phyloP scores from a whole-genome alignment of 1,140 invertebrate species.

The Lysiphlebus fabarum region DNA sequence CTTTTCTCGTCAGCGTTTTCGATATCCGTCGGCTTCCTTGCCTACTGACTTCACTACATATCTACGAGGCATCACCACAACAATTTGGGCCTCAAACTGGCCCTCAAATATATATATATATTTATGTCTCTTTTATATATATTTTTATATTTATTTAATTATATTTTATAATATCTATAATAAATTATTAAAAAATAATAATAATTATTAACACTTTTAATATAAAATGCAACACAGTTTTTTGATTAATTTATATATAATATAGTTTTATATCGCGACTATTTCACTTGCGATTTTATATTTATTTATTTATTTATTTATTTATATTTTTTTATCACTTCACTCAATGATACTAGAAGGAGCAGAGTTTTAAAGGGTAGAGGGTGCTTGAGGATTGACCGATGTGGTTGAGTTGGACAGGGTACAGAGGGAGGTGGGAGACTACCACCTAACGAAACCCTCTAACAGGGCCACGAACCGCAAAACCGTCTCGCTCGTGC shows the following conservation, averaged over 20 bases:
- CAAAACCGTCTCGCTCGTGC: constrained; percentile 23
- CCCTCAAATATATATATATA: background rate
- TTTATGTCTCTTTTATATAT: background rate
- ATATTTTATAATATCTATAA: no score
- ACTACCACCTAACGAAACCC: constrained; percentile 29
- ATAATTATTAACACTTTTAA: no score
- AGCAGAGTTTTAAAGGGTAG: no score
- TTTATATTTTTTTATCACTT: background rate
- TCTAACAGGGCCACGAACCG: constrained; percentile 31
- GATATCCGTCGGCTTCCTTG: constrained; percentile 21
- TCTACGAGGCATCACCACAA: constrained; percentile 26
- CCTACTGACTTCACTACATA: constrained; percentile 17
- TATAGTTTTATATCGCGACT: background rate
- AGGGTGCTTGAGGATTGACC: constrained; percentile 4
- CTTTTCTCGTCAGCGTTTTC: constrained; percentile 32
- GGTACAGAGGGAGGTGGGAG: constrained; percentile 19
- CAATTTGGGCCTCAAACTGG: background rate
- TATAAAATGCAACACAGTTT: no score
- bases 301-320: background rate
- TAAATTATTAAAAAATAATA: no score
- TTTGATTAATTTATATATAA: no score
- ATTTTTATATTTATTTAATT: background rate
- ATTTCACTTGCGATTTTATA: background rate
- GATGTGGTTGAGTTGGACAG: constrained; percentile 11
- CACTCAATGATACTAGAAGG: no score